Base-by-base conservation (phyloP, 2,888 invertebrate species). In the Melangyna quadrimaculata region DNA sequence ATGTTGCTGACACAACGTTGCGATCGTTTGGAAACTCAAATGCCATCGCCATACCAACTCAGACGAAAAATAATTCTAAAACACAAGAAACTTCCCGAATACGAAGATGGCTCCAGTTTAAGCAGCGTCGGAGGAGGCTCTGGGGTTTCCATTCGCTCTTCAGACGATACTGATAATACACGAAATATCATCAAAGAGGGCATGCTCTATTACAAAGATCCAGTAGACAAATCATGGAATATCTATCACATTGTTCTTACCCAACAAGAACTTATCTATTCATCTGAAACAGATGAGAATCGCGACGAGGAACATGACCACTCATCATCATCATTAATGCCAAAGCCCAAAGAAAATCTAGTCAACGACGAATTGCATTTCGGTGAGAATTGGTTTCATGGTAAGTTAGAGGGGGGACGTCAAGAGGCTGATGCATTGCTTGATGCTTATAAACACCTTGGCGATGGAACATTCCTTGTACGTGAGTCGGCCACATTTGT, bases 401-500 rank as follows among this genome's bases (percentile, higher is more conserved):
- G 98, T 0, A 95, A 95, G 90, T 92, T 98, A 43, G 94, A 95
- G 17, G 96, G 96, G 27, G 97, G 97, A 22, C 92, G 97, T 5
- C 94, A 94, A 83, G 97, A 97, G 89, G 96, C 97, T 0, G 97
- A 97, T 90, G 89, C 89, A 57, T 88, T 92, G 24, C 92, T 98
- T 10, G 94, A 94, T 73, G 94, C 94, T 7, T 97, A 97, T 90
- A 94, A 97, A 0, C 94, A 96, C 90, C 93, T 98, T 4, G 98
- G 98, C 0, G 97, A 98, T 90, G 98, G 98, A 0, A 97, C 98
- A 0, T 98, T 98, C 91, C 93, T 98, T 32, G 98, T 99, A 0
- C 94, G 98, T 35, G 97, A 98, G 88, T 98, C 98, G 90, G 98
- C 98, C 29, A 98, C 98, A 0, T 98, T 98, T 92, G 97, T 98